A percentile compares a stretch with the other conserved stretches of the same genome.
Conservation (phyloP, 2,113 vertebrate species). For the Cryptomyrus ogoouensis region DNA sequence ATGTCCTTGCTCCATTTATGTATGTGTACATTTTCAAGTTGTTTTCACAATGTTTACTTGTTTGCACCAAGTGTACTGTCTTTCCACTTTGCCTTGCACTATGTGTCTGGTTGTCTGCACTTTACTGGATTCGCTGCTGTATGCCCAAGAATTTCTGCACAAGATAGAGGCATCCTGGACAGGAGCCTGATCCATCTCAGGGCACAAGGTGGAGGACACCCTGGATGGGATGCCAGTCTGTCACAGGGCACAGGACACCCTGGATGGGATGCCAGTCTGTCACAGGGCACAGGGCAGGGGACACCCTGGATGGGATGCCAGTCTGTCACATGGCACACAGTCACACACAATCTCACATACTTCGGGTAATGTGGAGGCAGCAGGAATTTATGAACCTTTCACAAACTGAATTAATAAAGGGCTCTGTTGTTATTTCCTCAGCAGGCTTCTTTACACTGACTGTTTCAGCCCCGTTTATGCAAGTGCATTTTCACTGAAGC, state of each 20-base stretch:
- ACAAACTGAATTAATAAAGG: not conserved
- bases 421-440: not conserved
- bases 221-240: not conserved
- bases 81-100: not conserved
- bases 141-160: not conserved
- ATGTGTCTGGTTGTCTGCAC: not conserved
- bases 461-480: not conserved
- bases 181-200: not conserved
- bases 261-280: not conserved
- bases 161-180: not conserved
- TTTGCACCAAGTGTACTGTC: not conserved
- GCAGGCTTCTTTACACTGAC: not conserved
- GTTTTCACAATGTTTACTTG: not conserved
- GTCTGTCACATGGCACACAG: not conserved
- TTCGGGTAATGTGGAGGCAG: not conserved
- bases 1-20: not conserved
- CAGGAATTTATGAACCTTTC: not conserved
- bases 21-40: not conserved
- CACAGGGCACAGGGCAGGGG: not conserved
- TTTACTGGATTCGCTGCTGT: not conserved
- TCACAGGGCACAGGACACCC: not conserved
- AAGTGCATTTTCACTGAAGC: not conserved
- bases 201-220: not conserved
- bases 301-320: not conserved
- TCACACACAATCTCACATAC: not conserved